Conservation (phyloP, 2,113 vertebrate species). For the Gobiocypris rarus region DNA sequence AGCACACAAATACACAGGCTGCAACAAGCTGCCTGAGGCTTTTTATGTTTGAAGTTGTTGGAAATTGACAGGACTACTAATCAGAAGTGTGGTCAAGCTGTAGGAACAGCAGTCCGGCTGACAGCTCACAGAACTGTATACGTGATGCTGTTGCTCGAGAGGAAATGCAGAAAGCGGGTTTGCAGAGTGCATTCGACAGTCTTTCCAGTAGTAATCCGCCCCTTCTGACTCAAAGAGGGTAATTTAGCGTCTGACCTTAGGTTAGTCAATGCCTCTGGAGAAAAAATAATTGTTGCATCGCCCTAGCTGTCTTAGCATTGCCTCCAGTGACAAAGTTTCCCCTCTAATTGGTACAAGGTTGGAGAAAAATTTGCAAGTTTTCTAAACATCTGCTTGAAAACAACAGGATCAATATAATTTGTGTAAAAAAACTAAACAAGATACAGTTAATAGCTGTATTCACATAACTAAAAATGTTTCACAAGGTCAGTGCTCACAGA, state of each 20-base stretch:
- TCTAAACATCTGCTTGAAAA: background rate
- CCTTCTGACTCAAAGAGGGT: conserved; percentile 53
- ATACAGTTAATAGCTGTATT: background rate
- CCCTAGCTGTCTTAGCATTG: conserved; percentile 30
- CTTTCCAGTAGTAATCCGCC: conserved; percentile 35
- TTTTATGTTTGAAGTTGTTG: conserved; percentile 45
- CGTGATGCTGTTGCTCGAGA: conserved; percentile 30
- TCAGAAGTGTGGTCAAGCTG: conserved; percentile 45
- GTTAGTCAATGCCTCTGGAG: conserved; percentile 32
- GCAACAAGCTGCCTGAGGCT: conserved; percentile 47
- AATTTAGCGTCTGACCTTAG: conserved; percentile 55
- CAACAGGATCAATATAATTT: conserved; percentile 14
- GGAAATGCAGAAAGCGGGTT: conserved; percentile 3
- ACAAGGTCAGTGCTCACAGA: background rate
- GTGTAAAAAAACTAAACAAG: background rate
- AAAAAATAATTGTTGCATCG: background rate
- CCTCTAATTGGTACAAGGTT: conserved; percentile 41
- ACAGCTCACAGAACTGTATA: conserved; percentile 40
- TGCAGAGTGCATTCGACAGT: conserved; percentile 25
- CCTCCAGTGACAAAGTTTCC: conserved; percentile 16
- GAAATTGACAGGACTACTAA: conserved; percentile 55
- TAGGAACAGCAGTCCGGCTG: conserved; percentile 43
- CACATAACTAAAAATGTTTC: conserved; percentile 14
- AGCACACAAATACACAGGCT: conserved; percentile 45
- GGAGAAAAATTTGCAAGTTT: conserved; percentile 21